These are phyloP conservation scores for Athalia cordata DNA, from an alignment of 2,888 invertebrate species.

Conservation along the genomic window DNA sequence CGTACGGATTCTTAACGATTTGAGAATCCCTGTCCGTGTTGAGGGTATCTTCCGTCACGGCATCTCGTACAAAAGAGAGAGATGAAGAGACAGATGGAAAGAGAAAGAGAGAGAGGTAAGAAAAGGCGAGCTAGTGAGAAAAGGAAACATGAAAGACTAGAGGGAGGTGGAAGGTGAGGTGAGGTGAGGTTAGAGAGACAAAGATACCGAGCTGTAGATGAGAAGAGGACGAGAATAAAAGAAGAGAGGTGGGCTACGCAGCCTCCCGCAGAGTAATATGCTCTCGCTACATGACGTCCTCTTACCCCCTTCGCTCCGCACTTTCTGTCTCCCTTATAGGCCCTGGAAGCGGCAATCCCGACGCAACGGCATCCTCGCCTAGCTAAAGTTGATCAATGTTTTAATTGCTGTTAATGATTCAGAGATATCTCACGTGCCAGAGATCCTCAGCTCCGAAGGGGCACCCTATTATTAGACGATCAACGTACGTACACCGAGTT, in stretches of 20 bases:
- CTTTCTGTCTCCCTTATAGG: too few species aligned
- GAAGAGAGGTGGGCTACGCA: constrained; percentile 56
- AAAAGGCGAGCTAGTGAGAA: not conserved
- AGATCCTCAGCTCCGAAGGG: constrained; percentile 45
- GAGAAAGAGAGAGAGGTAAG: not conserved
- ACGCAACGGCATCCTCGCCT: constrained; percentile 55
- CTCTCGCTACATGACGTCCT: constrained; percentile 68
- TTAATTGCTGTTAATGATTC: constrained; percentile 65
- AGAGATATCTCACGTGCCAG: constrained; percentile 52
- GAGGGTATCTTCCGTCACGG: constrained; percentile 44
- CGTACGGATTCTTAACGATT: not conserved
- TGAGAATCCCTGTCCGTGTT: constrained; percentile 42
- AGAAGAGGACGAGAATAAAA: constrained; percentile 40
- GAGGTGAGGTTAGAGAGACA: not conserved
- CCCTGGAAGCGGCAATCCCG: constrained; percentile 24
- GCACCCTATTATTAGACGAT: constrained; percentile 45
- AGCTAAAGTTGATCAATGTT: constrained; percentile 53
- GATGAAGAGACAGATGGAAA: not conserved
- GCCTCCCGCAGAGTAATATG: constrained; percentile 69
- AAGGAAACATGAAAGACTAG: not conserved
- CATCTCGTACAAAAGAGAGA: not conserved
- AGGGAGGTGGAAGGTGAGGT: not conserved
- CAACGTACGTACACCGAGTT: constrained; percentile 26
- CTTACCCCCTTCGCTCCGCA: constrained; percentile 47
- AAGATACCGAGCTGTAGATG: constrained; percentile 3